These are phyloP conservation scores for Hapalemur alaotrensis DNA, from an alignment of 2,797 vertebrate genomes.

Conservation along the genomic window DNA sequence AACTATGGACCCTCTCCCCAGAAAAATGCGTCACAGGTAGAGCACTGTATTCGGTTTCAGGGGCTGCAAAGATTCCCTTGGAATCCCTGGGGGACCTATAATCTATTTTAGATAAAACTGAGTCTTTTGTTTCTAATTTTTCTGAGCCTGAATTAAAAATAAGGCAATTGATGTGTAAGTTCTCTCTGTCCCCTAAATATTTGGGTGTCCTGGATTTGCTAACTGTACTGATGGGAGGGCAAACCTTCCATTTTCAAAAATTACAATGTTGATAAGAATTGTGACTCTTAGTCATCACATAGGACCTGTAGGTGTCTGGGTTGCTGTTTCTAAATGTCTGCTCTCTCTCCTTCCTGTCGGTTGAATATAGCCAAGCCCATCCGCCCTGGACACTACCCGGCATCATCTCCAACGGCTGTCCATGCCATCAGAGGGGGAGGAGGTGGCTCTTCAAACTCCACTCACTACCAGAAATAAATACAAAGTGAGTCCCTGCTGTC, in stretches of 20 bases:
- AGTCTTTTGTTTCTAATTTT: neutral
- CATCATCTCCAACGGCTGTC: conserved; percentile 88
- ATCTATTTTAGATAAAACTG: neutral
- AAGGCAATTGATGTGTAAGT: neutral
- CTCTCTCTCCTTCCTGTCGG: neutral
- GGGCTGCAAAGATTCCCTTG: neutral
- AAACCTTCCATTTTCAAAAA: neutral
- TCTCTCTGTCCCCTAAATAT: neutral
- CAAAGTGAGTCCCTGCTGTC: conserved; percentile 75
- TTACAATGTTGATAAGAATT: neutral
- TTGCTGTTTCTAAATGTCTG: neutral
- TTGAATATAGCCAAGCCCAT: conserved; percentile 93
- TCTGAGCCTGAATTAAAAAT: neutral
- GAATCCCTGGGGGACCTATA: neutral
- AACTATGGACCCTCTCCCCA: neutral
- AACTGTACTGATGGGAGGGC: neutral
- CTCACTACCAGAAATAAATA: conserved; percentile 88
- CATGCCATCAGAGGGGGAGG: conserved; percentile 88
- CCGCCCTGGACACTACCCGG: conserved; percentile 93
- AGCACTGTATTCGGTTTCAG: neutral
- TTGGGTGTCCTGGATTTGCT: neutral
- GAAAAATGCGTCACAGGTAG: neutral
- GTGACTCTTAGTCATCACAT: neutral
- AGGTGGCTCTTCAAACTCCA: conserved; percentile 83
- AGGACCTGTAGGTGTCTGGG: neutral